A percentile compares a stretch with the other conserved stretches of the same genome.
These are phyloP conservation scores for Xanthorhoe spadicearia DNA, from an alignment of 2,888 invertebrate species.

Conservation along the genomic window DNA sequence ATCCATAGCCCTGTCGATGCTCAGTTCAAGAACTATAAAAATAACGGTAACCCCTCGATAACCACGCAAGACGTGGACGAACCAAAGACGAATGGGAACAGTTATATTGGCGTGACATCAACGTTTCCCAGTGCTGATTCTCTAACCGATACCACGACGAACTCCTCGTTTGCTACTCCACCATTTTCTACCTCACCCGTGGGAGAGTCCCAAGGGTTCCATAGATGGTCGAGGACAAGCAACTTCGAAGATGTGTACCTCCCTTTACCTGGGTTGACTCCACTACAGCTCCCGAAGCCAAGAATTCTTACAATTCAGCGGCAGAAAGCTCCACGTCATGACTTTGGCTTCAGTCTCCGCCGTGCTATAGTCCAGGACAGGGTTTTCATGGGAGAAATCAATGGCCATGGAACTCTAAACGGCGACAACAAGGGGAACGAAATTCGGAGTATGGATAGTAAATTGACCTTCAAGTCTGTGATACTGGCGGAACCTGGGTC, in stretches of 20 bases:
- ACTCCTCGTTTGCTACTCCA: conserved; percentile 94
- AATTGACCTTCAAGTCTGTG: conserved; percentile 88
- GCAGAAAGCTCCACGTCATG: conserved; percentile 93
- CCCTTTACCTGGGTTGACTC: conserved; percentile 88
- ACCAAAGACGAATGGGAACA: conserved; percentile 79
- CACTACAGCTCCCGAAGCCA: conserved; percentile 88
- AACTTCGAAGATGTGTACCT: conserved; percentile 90
- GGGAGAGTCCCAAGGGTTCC: conserved; percentile 93
- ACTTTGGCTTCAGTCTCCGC: conserved; percentile 97
- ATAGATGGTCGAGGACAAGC: conserved; percentile 91
- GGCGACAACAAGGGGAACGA: conserved; percentile 73
- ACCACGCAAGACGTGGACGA: conserved; percentile 76
- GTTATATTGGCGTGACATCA: conserved; percentile 88
- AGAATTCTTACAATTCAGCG: conserved; percentile 90
- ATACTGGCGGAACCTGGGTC: conserved; percentile 96
- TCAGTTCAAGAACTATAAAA: conserved; percentile 78
- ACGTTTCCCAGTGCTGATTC: conserved; percentile 94
- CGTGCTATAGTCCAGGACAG: conserved; percentile 93
- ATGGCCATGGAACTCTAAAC: conserved; percentile 69
- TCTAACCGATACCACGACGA: conserved; percentile 92
- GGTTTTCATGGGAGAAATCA: conserved; percentile 71
- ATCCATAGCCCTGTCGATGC: conserved; percentile 82
- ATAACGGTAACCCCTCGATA: conserved; percentile 73
- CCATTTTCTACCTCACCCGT: conserved; percentile 94
- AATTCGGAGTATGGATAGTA: conserved; percentile 65